Conservation (phyloP, 2,888 invertebrate genomes). For the Spodoptera littoralis region DNA sequence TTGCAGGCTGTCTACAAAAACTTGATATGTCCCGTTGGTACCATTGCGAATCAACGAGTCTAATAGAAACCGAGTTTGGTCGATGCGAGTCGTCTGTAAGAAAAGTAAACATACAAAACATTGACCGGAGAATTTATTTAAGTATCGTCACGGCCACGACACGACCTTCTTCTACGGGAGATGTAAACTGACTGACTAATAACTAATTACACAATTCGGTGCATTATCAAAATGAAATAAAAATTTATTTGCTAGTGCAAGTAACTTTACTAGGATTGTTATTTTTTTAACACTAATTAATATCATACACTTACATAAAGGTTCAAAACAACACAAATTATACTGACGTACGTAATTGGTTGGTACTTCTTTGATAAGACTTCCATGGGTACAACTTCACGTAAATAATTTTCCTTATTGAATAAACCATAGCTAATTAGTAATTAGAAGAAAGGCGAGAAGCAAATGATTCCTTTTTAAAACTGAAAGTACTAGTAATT, state of each 20-base stretch:
- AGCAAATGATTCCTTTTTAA: too few relatives aligned
- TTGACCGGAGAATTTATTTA: background rate
- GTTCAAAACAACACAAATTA: too few relatives aligned
- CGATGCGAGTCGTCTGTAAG: constrained; percentile 77
- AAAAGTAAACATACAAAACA: constrained; percentile 7
- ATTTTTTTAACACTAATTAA: too few relatives aligned
- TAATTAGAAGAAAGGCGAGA: background rate
- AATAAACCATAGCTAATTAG: background rate
- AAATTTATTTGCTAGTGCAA: too few relatives aligned
- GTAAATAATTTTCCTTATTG: constrained; percentile 14
- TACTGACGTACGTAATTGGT: too few relatives aligned
- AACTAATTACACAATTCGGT: too few relatives aligned
- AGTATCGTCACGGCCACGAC: constrained; percentile 6
- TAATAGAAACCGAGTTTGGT: constrained; percentile 77
- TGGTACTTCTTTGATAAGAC: too few relatives aligned
- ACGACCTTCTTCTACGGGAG: background rate
- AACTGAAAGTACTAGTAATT: too few relatives aligned
- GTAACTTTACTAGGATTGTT: too few relatives aligned
- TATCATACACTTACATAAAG: too few relatives aligned
- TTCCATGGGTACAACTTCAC: constrained; percentile 2
- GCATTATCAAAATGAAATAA: too few relatives aligned
- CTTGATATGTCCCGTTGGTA: constrained; percentile 83
- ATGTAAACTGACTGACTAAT: too few relatives aligned
- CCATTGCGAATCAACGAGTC: constrained; percentile 79
- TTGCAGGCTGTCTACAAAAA: constrained; percentile 86